Conservation (phyloP, 2,113 vertebrate genomes). For the Chloropsis hardwickii region DNA sequence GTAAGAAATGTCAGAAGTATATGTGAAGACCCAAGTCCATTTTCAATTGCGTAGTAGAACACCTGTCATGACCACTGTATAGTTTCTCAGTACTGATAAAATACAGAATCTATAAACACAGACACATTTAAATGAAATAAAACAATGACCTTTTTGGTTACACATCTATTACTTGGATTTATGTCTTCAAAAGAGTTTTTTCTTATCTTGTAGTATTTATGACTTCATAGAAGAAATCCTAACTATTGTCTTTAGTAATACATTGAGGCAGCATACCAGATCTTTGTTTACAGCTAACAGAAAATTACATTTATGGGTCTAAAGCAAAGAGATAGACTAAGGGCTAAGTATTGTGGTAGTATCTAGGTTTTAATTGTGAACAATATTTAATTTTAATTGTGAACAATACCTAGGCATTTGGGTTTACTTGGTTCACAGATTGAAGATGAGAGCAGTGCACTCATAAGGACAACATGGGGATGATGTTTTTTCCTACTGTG, state of each 20-base stretch:
- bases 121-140: neutral
- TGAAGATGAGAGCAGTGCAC: neutral
- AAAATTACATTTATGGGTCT: neutral
- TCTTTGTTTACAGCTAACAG: neutral
- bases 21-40: neutral
- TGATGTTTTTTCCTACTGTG: neutral
- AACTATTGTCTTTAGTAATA: neutral
- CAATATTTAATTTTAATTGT: neutral
- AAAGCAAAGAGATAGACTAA: neutral
- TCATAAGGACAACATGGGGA: neutral
- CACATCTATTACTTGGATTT: neutral
- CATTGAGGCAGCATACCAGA: neutral
- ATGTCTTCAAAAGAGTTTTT: neutral
- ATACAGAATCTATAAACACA: neutral
- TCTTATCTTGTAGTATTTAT: neutral
- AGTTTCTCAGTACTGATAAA: neutral
- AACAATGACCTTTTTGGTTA: neutral
- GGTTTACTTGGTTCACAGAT: neutral
- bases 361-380: neutral
- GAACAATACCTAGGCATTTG: neutral
- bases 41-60: conserved; percentile 7
- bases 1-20: conserved; percentile 1
- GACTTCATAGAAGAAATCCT: conserved; percentile 14
- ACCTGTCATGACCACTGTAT: neutral
- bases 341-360: neutral